Conservation (phyloP, 1,140 invertebrate species). For the Dendroctonus ponderosae region DNA sequence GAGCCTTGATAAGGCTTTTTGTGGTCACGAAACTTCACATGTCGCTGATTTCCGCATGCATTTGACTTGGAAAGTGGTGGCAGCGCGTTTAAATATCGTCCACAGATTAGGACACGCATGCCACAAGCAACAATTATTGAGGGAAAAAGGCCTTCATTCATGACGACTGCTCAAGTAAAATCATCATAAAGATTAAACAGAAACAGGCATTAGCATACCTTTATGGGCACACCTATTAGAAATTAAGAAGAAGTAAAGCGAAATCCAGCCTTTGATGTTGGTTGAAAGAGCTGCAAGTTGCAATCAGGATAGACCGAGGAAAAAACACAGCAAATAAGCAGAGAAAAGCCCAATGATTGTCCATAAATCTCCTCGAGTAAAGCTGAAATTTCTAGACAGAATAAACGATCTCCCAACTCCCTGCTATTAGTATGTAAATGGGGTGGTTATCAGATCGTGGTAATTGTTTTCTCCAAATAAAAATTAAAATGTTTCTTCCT, state of each 20-base stretch:
- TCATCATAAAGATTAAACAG: no score
- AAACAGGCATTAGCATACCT: no score
- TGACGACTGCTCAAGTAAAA: neutral
- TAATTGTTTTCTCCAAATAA: slow-evolving; percentile 23
- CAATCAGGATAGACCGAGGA: no score
- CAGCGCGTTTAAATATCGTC: neutral
- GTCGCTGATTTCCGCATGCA: slow-evolving; percentile 1
- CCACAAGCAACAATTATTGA: neutral
- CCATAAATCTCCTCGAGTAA: neutral
- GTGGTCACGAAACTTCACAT: slow-evolving; percentile 21
- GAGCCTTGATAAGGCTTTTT: slow-evolving; percentile 4
- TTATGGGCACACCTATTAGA: no score
- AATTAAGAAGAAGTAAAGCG: no score
- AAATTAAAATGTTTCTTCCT: slow-evolving; percentile 4
- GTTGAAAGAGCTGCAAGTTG: no score
- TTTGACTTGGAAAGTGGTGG: neutral
- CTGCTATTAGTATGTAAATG: slow-evolving; percentile 7
- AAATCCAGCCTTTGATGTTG: no score
- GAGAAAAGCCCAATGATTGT: neutral
- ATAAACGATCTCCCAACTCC: slow-evolving; percentile 1
- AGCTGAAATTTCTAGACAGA: neutral
- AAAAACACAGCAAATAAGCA: neutral
- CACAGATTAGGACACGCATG: neutral
- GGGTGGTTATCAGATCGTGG: slow-evolving; percentile 20
- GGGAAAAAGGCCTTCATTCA: neutral